Evolutionary conservation across 1,140 invertebrate genomes (phyloP).

Genomic region (Neodiprion virginianus): DNA sequence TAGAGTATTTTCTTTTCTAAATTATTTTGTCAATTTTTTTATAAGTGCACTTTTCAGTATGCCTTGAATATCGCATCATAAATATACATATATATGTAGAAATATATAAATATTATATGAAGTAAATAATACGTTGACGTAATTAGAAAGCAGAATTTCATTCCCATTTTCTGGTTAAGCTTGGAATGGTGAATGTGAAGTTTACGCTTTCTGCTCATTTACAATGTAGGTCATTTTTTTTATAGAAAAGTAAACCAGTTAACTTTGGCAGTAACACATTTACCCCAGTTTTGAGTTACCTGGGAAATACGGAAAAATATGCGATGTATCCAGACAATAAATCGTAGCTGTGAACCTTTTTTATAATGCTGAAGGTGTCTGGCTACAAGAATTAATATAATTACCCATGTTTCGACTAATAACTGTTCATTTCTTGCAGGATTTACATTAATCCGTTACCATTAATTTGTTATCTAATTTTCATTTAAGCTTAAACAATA

Average conservation of each 20-base stretch:
- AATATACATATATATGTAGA: constrained; percentile 31
- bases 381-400: no score
- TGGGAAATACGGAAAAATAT: not conserved
- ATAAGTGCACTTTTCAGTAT: constrained; percentile 33
- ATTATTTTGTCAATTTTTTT: constrained; percentile 40
- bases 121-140: not conserved
- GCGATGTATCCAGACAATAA: not conserved
- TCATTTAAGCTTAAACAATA: no score
- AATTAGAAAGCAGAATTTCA: not conserved
- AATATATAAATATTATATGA: constrained; percentile 11
- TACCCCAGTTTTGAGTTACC: not conserved
- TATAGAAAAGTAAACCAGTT: not conserved
- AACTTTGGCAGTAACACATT: not conserved
- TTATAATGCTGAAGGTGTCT: not conserved
- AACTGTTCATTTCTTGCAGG: no score
- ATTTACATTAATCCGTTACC: no score
- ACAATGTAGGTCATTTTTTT: not conserved
- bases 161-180: not conserved
- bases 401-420: no score
- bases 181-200: not conserved
- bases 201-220: not conserved
- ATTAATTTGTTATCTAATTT: no score
- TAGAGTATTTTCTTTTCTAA: constrained; percentile 27
- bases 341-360: not conserved
- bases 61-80: constrained; percentile 28